phyloP scores from a whole-genome alignment of 2,888 invertebrate genomes.

The Chrysolina oricalcia region DNA sequence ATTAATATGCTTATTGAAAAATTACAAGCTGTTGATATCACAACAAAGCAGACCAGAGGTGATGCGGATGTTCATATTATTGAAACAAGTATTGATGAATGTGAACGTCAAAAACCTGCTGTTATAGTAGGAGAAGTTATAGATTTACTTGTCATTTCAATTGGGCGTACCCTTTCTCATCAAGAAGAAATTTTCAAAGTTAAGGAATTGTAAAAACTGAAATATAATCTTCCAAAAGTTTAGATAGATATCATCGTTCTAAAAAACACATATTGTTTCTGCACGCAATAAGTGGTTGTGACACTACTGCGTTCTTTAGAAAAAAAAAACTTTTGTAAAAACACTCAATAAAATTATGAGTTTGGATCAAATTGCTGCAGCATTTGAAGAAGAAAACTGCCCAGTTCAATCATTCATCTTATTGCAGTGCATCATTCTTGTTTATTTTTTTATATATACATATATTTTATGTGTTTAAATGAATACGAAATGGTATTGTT shows the following conservation, averaged over 20 bases:
- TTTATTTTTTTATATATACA: too few relatives aligned
- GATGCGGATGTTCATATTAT: too few relatives aligned
- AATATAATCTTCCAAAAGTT: conserved; percentile 60
- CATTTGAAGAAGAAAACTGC: conserved; percentile 64
- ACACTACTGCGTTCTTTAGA: conserved; percentile 56
- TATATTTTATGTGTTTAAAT: too few relatives aligned
- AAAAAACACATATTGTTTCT: conserved; percentile 54
- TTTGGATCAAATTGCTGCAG: conserved; percentile 59
- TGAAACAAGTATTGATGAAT: too few relatives aligned
- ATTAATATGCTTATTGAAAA: conserved; percentile 51
- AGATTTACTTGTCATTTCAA: conserved; percentile 48
- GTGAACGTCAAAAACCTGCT: too few relatives aligned
- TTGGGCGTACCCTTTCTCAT: conserved; percentile 66
- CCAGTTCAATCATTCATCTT: conserved; percentile 62
- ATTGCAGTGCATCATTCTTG: too few relatives aligned
- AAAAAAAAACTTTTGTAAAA: conserved; percentile 57
- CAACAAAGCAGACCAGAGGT: conserved; percentile 57
- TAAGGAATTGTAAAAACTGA: conserved; percentile 65
- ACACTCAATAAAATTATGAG: conserved; percentile 59
- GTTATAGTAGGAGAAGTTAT: too few relatives aligned
- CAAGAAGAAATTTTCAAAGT: too few relatives aligned
- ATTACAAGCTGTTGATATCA: conserved; percentile 63
- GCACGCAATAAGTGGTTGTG: conserved; percentile 60
- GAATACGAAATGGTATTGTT: too few relatives aligned
- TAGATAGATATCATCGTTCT: conserved; percentile 37